These are phyloP conservation scores for Mellilla xanthometata DNA, from an alignment of 2,888 invertebrate genomes.

Conservation along the genomic window DNA sequence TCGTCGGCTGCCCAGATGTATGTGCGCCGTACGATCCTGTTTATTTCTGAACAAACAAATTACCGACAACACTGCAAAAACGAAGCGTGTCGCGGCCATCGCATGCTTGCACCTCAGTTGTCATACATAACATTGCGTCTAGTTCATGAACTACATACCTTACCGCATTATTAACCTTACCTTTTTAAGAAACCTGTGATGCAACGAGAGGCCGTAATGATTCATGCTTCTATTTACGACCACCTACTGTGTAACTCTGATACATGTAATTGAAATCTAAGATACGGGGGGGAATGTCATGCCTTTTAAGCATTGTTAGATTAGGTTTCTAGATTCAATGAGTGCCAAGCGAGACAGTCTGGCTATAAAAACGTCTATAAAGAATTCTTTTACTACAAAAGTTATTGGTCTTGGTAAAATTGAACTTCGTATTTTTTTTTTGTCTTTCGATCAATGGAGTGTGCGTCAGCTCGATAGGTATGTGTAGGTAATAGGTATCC, in stretches of 20 bases:
- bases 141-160: constrained; percentile 24
- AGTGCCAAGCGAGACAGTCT: constrained; percentile 1
- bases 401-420: too few relatives aligned
- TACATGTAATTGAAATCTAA: constrained; percentile 7
- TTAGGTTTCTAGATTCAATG: not conserved
- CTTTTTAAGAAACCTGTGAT: constrained; percentile 24
- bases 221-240: constrained; percentile 22
- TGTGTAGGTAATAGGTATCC: not conserved
- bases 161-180: constrained; percentile 22
- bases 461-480: constrained; percentile 3
- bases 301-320: not conserved
- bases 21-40: constrained; percentile 16
- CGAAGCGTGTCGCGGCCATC: constrained; percentile 18
- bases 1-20: constrained; percentile 25
- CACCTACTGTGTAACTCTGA: constrained; percentile 5
- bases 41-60: constrained; percentile 24
- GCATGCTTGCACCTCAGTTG: constrained; percentile 15
- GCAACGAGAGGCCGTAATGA: constrained; percentile 25
- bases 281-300: not conserved
- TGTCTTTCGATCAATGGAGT: not conserved
- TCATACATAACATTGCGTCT: constrained; percentile 24
- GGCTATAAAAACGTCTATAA: not conserved
- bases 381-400: too few relatives aligned
- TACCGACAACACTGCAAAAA: constrained; percentile 6
- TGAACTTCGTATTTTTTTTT: too few relatives aligned